A percentile compares a stretch with the other conserved stretches of the same genome.
Conservation (phyloP, 2,113 vertebrate species). For the Ailuropoda melanoleuca region DNA sequence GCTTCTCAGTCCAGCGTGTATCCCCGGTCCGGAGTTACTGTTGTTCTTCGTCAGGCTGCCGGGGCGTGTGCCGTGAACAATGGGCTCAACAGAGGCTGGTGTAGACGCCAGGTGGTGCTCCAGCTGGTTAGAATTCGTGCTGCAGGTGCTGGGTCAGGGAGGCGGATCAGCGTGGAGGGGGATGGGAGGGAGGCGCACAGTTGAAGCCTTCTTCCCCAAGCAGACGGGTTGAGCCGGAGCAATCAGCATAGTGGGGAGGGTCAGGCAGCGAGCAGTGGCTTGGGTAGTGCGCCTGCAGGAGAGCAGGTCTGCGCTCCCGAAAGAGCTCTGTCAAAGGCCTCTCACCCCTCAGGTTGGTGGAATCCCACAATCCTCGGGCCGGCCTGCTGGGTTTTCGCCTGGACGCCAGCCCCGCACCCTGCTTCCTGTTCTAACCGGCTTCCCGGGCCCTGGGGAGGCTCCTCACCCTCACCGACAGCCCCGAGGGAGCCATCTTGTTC, state of each 20-base stretch:
- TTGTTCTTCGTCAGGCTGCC: not conserved
- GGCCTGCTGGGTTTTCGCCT: not conserved
- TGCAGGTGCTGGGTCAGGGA: not conserved
- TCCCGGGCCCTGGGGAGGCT: not conserved
- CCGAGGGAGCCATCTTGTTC: not conserved
- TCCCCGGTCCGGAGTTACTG: fast-evolving
- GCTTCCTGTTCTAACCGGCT: not conserved
- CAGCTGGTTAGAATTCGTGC: not conserved
- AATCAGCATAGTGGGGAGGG: not conserved
- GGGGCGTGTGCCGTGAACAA: not conserved
- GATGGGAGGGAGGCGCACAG: not conserved
- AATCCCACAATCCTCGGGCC: not conserved
- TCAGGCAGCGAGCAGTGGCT: not conserved
- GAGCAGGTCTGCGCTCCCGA: not conserved
- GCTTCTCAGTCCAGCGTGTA: not conserved
- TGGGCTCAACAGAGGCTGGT: not conserved
- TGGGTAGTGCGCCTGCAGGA: not conserved
- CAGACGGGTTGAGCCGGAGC: not conserved
- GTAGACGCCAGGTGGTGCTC: not conserved
- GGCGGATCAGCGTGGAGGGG: not conserved
- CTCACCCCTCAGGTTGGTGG: not conserved
- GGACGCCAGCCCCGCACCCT: not conserved
- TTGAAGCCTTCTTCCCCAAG: not conserved
- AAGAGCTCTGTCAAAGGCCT: not conserved
- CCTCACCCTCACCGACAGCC: not conserved